These are phyloP conservation scores for Heliconius melpomene DNA, from an alignment of 1,140 invertebrate species.

Conservation along the genomic window DNA sequence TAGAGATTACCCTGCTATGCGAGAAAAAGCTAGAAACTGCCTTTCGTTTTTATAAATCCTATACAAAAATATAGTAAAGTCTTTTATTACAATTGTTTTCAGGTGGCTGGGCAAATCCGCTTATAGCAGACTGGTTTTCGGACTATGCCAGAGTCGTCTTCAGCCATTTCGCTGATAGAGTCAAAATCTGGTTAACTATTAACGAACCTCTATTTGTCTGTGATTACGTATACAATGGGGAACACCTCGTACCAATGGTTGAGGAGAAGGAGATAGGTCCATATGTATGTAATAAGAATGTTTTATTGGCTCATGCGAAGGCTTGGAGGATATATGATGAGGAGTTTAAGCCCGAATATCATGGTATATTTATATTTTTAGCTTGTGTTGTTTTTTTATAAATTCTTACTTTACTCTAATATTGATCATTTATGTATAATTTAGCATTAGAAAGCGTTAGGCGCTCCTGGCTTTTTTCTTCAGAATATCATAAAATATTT, in stretches of 20 bases:
- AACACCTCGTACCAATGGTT: slow-evolving; percentile 70
- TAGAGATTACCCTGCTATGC: too few species aligned
- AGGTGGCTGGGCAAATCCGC: slow-evolving; percentile 82
- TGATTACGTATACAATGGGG: slow-evolving; percentile 60
- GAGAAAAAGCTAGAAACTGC: too few species aligned
- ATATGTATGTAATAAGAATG: slow-evolving; percentile 47
- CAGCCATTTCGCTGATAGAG: slow-evolving; percentile 67
- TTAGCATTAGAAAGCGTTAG: too few species aligned
- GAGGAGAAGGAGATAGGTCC: slow-evolving; percentile 59
- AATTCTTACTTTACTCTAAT: too few species aligned
- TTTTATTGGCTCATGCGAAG: slow-evolving; percentile 50
- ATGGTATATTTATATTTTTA: slow-evolving; percentile 49
- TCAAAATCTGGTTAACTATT: slow-evolving; percentile 71
- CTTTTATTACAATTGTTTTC: background rate
- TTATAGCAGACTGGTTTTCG: slow-evolving; percentile 74
- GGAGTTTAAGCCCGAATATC: slow-evolving; percentile 41
- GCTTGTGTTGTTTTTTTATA: background rate
- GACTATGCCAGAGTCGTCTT: slow-evolving; percentile 71
- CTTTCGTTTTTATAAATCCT: too few species aligned
- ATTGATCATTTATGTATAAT: too few species aligned
- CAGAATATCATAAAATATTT: too few species aligned
- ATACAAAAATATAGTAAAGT: too few species aligned
- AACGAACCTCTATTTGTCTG: slow-evolving; percentile 69
- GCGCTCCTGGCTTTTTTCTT: too few species aligned
- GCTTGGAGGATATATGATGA: slow-evolving; percentile 49